These are phyloP conservation scores for Empidonax alnorum DNA, from an alignment of 2,113 vertebrate genomes.

Conservation along the genomic window DNA sequence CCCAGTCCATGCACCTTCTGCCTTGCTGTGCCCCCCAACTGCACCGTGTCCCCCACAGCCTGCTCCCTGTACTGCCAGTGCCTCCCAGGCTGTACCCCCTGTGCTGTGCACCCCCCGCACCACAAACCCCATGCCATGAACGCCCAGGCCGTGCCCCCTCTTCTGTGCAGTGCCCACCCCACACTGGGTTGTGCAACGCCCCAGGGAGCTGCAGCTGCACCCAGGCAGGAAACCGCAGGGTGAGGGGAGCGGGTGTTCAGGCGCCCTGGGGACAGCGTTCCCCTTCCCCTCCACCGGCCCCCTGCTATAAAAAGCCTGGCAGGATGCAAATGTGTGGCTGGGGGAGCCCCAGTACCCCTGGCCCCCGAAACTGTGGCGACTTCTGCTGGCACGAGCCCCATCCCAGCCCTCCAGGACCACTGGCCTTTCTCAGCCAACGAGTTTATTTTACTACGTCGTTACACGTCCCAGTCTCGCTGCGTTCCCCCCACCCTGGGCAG, in stretches of 20 bases:
- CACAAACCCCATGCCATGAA: too few species aligned
- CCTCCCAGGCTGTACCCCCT: neutral
- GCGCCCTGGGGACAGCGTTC: neutral
- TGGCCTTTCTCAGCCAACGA: neutral
- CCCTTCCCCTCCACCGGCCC: neutral
- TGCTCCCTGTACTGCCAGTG: neutral
- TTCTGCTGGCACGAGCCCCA: neutral
- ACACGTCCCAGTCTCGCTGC: neutral
- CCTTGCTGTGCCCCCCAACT: neutral
- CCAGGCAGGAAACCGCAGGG: neutral
- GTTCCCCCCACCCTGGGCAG: neutral
- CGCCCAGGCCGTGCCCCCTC: neutral
- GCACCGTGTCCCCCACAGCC: accelerated
- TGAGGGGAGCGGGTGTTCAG: neutral
- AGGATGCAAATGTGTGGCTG: neutral
- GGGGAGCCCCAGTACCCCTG: neutral
- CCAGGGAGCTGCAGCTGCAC: neutral
- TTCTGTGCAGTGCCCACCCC: neutral
- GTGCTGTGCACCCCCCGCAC: neutral
- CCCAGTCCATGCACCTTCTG: neutral
- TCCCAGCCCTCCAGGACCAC: neutral
- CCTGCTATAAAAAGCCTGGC: neutral
- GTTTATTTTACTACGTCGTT: constrained; percentile 5
- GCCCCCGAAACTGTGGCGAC: neutral
- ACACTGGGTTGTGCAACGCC: neutral